Conservation (phyloP, 2,797 vertebrate species). For the Hippocampus kuda region DNA sequence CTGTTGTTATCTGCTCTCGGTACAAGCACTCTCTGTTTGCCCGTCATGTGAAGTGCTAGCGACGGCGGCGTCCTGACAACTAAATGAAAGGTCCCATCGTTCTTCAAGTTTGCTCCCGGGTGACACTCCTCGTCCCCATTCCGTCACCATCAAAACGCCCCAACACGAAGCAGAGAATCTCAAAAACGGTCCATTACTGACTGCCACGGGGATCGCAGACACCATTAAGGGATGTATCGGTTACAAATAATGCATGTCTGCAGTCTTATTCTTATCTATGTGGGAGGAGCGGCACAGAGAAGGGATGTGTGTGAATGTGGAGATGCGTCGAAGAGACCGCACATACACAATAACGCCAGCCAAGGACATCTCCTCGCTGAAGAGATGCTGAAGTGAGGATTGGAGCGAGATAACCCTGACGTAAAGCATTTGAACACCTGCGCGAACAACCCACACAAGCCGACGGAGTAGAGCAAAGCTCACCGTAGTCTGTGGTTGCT, state of each 20-base stretch:
- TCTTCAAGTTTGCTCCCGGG: slow-evolving; percentile 65
- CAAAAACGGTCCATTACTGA: slow-evolving; percentile 70
- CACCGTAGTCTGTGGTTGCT: too few relatives aligned
- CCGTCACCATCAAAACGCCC: slow-evolving; percentile 66
- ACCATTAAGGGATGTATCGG: slow-evolving; percentile 67
- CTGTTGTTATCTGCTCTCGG: slow-evolving; percentile 42
- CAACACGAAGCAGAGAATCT: slow-evolving; percentile 61
- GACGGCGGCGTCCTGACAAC: slow-evolving; percentile 59
- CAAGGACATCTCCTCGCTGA: slow-evolving; percentile 45
- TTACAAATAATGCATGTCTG: slow-evolving; percentile 75
- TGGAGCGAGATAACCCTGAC: slow-evolving; percentile 16
- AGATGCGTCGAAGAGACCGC: slow-evolving; percentile 41
- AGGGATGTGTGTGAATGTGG: slow-evolving; percentile 27
- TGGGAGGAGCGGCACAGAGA: slow-evolving; percentile 39
- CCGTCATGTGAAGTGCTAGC: slow-evolving; percentile 54
- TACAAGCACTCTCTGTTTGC: slow-evolving; percentile 47
- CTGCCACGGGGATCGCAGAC: slow-evolving; percentile 61
- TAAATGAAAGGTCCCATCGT: slow-evolving; percentile 66
- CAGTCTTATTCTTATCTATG: slow-evolving; percentile 56
- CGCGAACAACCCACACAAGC: slow-evolving; percentile 7
- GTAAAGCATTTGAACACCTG: slow-evolving; percentile 23
- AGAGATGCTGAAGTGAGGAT: slow-evolving; percentile 19
- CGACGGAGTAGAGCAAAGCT: not conserved
- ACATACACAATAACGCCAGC: slow-evolving; percentile 33
- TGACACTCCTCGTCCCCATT: slow-evolving; percentile 70